Conservation (phyloP, 2,113 vertebrate genomes). For the Pteronura brasiliensis region DNA sequence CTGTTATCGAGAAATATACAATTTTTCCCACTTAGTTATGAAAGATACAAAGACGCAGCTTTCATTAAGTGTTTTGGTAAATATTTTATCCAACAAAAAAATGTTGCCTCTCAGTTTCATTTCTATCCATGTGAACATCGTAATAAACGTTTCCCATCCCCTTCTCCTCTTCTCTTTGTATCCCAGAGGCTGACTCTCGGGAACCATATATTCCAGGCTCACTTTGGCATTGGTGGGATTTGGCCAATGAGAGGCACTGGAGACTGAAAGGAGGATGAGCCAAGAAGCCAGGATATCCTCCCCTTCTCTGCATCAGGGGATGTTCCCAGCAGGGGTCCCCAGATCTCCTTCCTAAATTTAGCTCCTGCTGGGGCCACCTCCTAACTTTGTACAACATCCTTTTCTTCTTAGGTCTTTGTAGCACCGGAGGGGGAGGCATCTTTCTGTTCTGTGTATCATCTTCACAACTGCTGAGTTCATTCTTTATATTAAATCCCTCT, state of each 20-base stretch:
- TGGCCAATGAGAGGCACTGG: background rate
- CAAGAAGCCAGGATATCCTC: background rate
- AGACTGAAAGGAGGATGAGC: fast-evolving
- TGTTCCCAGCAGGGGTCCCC: background rate
- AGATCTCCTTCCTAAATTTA: background rate
- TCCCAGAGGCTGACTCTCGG: background rate
- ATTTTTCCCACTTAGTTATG: background rate
- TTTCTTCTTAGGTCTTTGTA: background rate
- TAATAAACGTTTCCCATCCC: fast-evolving
- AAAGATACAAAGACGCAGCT: background rate
- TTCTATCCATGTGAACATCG: background rate
- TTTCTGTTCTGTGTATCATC: background rate
- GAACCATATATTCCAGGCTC: background rate
- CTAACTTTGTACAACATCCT: background rate
- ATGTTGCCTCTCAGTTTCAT: background rate
- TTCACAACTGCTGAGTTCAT: background rate
- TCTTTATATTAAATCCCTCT: background rate
- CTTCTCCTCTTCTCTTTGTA: background rate
- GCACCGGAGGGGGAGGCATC: fast-evolving
- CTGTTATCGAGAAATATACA: background rate
- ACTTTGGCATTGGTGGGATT: background rate
- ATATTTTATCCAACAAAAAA: background rate
- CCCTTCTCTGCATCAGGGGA: background rate
- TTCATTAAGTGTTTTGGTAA: background rate
- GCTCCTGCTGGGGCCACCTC: background rate